Evolutionary conservation across 2,113 vertebrate species (phyloP).

Genomic region (Felis chaus): DNA sequence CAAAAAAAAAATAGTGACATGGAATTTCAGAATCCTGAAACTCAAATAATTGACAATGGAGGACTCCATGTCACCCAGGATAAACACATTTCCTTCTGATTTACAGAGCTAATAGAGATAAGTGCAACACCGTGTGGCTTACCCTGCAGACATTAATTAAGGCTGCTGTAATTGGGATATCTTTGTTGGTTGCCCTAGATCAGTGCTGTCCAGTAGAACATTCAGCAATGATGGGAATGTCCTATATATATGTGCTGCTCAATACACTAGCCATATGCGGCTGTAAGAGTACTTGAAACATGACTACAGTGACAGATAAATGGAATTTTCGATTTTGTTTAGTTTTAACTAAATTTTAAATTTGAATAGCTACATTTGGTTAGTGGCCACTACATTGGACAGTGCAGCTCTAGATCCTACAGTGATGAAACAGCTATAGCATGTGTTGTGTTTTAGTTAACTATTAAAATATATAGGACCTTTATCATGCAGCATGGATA

Average conservation of each 20-base stretch:
- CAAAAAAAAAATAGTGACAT: not conserved
- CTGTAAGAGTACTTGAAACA: not conserved
- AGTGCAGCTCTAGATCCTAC: conserved; percentile 63
- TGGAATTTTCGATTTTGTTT: not conserved
- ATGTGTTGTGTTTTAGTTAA: conserved; percentile 83
- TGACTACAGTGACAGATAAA: not conserved
- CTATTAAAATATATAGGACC: not conserved
- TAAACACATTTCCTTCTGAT: conserved; percentile 77
- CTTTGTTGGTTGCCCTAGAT: not conserved
- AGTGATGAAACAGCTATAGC: conserved; percentile 77
- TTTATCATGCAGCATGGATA: not conserved
- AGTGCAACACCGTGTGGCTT: not conserved
- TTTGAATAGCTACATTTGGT: not conserved
- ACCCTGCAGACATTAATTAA: conserved; percentile 50
- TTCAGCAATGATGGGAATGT: not conserved
- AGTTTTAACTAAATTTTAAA: conserved; percentile 4
- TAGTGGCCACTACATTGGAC: not conserved
- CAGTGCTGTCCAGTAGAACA: not conserved
- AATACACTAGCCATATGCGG: not conserved
- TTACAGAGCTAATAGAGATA: conserved; percentile 54
- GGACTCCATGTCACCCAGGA: conserved; percentile 76
- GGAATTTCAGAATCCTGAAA: conserved; percentile 40
- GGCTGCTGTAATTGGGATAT: conserved; percentile 71
- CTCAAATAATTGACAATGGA: conserved; percentile 78
- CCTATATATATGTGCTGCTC: no score